Conservation (phyloP, 2,888 invertebrate species). For the Amphipoea oculea region DNA sequence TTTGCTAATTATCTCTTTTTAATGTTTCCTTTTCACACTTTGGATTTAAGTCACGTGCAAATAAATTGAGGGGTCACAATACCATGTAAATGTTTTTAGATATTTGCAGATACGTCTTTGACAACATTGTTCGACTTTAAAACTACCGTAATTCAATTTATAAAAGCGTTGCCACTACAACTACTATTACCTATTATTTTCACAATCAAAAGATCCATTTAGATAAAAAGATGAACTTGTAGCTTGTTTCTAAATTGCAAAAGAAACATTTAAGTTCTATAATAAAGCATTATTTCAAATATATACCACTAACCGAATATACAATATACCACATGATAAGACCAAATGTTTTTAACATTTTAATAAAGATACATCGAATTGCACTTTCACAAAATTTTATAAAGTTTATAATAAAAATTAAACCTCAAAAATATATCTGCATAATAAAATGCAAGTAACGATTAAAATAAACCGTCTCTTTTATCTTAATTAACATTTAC, state of each 20-base stretch:
- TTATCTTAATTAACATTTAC: conserved; percentile 46
- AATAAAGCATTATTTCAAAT: background rate
- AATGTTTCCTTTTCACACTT: conserved; percentile 29
- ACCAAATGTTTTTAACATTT: background rate
- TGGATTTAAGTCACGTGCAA: background rate
- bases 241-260: background rate
- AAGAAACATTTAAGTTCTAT: background rate
- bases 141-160: conserved; percentile 36
- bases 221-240: background rate
- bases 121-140: conserved; percentile 14
- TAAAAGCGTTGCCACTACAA: background rate
- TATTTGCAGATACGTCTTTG: conserved; percentile 1
- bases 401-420: background rate
- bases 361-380: background rate
- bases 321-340: no score
- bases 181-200: background rate
- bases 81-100: conserved; percentile 7
- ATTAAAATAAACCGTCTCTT: conserved; percentile 24
- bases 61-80: conserved; percentile 20
- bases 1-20: conserved; percentile 52
- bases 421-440: background rate
- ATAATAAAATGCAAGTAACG: conserved; percentile 7
- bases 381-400: background rate
- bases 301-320: background rate
- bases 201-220: background rate